Evolutionary conservation across 2,797 vertebrate species (phyloP).

Genomic region (Danio choprae): DNA sequence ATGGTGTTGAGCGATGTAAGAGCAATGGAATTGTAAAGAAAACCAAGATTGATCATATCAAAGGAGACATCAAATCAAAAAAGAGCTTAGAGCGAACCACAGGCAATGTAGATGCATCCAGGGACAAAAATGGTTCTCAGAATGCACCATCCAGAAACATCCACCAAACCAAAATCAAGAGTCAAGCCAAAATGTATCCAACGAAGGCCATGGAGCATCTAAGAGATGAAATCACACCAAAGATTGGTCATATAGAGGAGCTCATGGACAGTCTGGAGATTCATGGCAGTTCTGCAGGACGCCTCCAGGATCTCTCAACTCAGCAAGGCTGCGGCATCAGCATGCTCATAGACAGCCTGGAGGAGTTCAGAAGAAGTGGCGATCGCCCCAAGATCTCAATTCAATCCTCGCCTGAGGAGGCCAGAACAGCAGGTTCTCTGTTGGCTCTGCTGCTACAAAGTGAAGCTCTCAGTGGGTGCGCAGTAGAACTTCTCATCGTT

Average conservation of each 20-base stretch:
- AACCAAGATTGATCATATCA: constrained; percentile 23
- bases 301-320: constrained; percentile 21
- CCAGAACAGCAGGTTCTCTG: constrained; percentile 71
- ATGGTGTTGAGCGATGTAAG: constrained; percentile 32
- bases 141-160: constrained; percentile 27
- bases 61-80: constrained; percentile 20
- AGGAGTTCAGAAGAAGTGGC: constrained; percentile 43
- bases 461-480: constrained; percentile 70
- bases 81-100: constrained; percentile 16
- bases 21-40: constrained; percentile 33
- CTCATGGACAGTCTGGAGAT: constrained; percentile 60
- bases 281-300: constrained; percentile 31
- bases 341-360: constrained; percentile 51
- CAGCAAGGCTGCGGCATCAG: constrained; percentile 28
- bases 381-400: not conserved
- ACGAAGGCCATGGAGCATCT: constrained; percentile 24
- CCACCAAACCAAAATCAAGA: not conserved
- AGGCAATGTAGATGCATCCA: constrained; percentile 23
- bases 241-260: constrained; percentile 38
- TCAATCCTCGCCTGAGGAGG: constrained; percentile 19
- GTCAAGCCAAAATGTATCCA: constrained; percentile 30
- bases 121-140: constrained; percentile 23
- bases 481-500: constrained; percentile 83
- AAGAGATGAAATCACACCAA: constrained; percentile 30
- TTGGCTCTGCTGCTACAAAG: constrained; percentile 74